Evolutionary conservation across 2,113 vertebrate species (phyloP).

Genomic region (Anseranas semipalmata): DNA sequence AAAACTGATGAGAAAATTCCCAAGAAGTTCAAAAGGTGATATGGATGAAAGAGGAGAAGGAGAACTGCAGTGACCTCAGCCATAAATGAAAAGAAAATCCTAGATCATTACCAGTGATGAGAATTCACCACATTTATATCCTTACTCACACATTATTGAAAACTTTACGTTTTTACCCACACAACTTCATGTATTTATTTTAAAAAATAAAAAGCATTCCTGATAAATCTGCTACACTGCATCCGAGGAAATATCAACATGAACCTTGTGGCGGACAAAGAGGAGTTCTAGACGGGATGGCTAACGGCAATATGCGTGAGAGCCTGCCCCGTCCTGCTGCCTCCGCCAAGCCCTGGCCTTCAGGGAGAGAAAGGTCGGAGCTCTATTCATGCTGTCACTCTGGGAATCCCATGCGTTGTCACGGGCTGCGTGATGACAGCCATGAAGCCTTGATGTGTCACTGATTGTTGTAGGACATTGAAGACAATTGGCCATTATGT

Average conservation of each 20-base stretch:
- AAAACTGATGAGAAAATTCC: constrained; percentile 12
- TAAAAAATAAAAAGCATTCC: not conserved
- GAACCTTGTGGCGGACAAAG: not conserved
- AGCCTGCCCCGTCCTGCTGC: not conserved
- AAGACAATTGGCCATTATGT: constrained; percentile 60
- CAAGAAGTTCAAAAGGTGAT: not conserved
- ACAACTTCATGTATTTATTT: not conserved
- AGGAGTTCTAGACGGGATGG: not conserved
- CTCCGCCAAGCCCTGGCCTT: not conserved
- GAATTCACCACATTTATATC: not conserved
- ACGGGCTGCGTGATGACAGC: constrained; percentile 2
- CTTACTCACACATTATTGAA: not conserved
- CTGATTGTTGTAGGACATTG: constrained; percentile 7
- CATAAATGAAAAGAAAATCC: not conserved
- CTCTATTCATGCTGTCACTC: constrained; percentile 44
- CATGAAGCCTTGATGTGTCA: constrained; percentile 30
- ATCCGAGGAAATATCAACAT: accelerated
- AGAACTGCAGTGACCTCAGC: not conserved
- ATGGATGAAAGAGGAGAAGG: accelerated
- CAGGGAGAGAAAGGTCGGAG: not conserved
- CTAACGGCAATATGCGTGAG: accelerated
- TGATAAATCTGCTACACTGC: not conserved
- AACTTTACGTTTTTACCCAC: not conserved
- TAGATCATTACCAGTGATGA: not conserved
- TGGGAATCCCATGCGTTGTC: constrained; percentile 30